Conservation (phyloP, 1,140 invertebrate genomes). For the Sitodiplosis mosellana region DNA sequence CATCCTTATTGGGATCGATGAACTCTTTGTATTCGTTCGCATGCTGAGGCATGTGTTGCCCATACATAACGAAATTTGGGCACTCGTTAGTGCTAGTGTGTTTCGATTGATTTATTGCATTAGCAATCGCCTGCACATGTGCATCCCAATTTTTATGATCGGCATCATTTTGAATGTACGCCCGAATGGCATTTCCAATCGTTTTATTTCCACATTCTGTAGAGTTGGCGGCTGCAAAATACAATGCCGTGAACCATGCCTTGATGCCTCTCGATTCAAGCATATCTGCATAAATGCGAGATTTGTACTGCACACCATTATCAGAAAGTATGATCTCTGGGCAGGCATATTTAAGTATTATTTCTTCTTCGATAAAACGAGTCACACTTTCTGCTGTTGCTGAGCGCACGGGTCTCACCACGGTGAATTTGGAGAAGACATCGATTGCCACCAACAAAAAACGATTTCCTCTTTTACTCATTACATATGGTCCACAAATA, state of each 20-base stretch:
- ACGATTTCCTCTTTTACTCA: not conserved
- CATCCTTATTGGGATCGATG: too few species aligned
- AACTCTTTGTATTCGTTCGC: too few species aligned
- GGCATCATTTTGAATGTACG: conserved; percentile 1
- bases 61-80: too few species aligned
- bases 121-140: conserved; percentile 5
- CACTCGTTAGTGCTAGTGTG: conserved; percentile 2
- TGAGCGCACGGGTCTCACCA: conserved; percentile 4
- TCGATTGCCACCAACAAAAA: conserved; percentile 6
- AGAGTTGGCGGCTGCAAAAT: conserved; percentile 8
- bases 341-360: conserved; percentile 8
- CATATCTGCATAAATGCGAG: conserved; percentile 8
- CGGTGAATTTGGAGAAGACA: conserved; percentile 7
- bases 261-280: conserved; percentile 5
- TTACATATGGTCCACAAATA: not conserved
- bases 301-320: conserved; percentile 11
- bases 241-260: conserved; percentile 4
- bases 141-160: conserved; percentile 9
- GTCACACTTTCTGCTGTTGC: conserved; percentile 3
- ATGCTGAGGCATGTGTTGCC: too few species aligned
- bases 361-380: conserved; percentile 3
- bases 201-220: conserved; percentile 7
- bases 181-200: conserved; percentile 6
- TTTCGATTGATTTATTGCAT: conserved; percentile 2
- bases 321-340: conserved; percentile 10